Conservation (phyloP, 1,140 invertebrate genomes). For the Papilio glaucus region DNA sequence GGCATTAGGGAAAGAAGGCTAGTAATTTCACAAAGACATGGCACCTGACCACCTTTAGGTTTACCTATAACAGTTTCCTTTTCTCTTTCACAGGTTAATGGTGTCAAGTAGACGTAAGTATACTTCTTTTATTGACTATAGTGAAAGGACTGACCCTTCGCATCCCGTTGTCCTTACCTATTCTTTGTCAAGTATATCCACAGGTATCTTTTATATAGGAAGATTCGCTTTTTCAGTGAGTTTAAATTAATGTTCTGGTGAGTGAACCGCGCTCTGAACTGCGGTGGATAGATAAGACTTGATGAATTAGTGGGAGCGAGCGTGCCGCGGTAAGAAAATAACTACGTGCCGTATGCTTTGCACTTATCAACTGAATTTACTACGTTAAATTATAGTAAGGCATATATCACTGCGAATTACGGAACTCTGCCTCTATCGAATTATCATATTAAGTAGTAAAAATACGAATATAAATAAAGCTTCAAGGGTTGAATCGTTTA, state of each 20-base stretch:
- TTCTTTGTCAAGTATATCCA: not conserved
- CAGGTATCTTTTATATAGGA: not conserved
- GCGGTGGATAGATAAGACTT: constrained; percentile 27
- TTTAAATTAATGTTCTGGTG: constrained; percentile 32
- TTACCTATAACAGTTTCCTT: too few species aligned
- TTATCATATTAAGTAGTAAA: too few species aligned
- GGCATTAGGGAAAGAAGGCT: too few species aligned
- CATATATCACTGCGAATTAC: not conserved
- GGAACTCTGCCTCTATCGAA: not conserved
- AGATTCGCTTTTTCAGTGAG: not conserved
- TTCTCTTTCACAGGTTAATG: too few species aligned
- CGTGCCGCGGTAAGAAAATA: constrained; percentile 22
- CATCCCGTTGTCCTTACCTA: not conserved
- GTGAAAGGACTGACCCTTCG: too few species aligned
- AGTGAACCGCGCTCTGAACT: constrained; percentile 26
- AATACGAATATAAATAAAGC: too few species aligned
- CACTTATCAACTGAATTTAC: constrained; percentile 16
- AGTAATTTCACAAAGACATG: too few species aligned
- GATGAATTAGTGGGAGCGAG: constrained; percentile 30
- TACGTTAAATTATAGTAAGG: not conserved
- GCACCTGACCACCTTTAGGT: too few species aligned
- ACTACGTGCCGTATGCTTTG: constrained; percentile 5
- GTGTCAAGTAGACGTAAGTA: too few species aligned
- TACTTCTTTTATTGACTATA: too few species aligned
- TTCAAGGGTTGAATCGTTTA: too few species aligned